Conservation (phyloP, 2,113 vertebrate species). For the Pterocles burchelli region DNA sequence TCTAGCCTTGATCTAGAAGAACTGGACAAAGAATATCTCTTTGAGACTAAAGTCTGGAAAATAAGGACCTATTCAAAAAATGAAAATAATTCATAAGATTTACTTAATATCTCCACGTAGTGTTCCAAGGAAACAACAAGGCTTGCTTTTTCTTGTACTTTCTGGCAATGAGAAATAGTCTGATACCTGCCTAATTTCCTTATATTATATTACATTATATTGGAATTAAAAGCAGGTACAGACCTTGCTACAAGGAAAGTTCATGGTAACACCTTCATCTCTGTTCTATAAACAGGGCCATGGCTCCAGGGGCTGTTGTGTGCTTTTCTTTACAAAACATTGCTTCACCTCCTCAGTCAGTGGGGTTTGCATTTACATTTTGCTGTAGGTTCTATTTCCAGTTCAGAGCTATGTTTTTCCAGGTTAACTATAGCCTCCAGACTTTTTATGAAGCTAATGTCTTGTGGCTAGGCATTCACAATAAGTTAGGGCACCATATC, state of each 20-base stretch:
- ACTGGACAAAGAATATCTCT: background rate
- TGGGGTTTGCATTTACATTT: background rate
- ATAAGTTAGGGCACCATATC: background rate
- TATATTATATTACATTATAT: background rate
- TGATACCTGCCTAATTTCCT: background rate
- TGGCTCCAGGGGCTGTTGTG: background rate
- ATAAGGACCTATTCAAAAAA: background rate
- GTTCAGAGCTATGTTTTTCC: background rate
- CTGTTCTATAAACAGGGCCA: background rate
- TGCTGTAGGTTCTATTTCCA: background rate
- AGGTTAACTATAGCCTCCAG: background rate
- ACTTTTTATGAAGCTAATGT: background rate
- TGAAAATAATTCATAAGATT: background rate
- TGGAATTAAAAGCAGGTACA: background rate
- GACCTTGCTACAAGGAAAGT: background rate
- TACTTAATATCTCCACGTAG: background rate
- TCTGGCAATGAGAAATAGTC: background rate
- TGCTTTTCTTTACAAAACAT: background rate
- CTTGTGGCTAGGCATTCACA: background rate
- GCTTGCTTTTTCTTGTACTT: background rate
- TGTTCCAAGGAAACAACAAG: background rate
- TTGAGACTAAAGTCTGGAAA: background rate
- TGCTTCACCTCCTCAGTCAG: background rate
- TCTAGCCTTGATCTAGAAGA: slow-evolving; percentile 36
- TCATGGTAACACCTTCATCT: background rate